Evolutionary conservation across 2,888 invertebrate species (phyloP).

Genomic region (Rhamphomyia laevipes): DNA sequence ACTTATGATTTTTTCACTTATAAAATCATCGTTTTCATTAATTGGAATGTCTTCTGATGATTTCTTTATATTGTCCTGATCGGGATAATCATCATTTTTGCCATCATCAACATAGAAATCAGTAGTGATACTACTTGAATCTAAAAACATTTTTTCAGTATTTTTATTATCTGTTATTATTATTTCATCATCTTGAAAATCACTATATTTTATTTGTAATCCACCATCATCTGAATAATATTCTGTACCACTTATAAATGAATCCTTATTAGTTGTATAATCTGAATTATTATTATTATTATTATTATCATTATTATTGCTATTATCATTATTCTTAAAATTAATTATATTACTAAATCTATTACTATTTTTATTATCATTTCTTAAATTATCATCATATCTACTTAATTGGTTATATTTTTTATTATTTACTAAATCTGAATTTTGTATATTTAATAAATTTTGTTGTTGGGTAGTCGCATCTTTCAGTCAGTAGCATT

Average conservation of each 20-base stretch:
- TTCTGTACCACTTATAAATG: slow-evolving; percentile 1
- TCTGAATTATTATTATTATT: slow-evolving; percentile 14
- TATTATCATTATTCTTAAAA: slow-evolving; percentile 14
- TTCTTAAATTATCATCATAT: slow-evolving; percentile 17
- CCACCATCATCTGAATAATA: slow-evolving; percentile 15
- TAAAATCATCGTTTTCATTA: slow-evolving; percentile 9
- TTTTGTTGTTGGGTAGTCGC: slow-evolving; percentile 41
- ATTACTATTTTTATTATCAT: slow-evolving; percentile 23
- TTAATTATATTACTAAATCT: slow-evolving; percentile 16
- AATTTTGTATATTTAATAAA: slow-evolving; percentile 23
- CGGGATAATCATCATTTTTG: slow-evolving; percentile 13
- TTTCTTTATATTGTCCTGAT: slow-evolving; percentile 16
- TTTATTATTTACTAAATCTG: slow-evolving; percentile 35
- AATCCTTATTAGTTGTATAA: slow-evolving; percentile 8
- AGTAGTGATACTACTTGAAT: slow-evolving; percentile 3
- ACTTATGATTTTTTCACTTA: slow-evolving; percentile 32
- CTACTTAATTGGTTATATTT: slow-evolving; percentile 25
- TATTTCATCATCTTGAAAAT: slow-evolving; percentile 9
- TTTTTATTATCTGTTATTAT: slow-evolving; percentile 30
- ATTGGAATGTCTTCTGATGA: slow-evolving; percentile 21
- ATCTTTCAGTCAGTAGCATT: slow-evolving; percentile 66
- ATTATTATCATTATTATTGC: slow-evolving; percentile 15
- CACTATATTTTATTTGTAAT: slow-evolving; percentile 26
- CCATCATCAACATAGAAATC: slow-evolving; percentile 14
- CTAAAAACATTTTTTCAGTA: no score